A percentile compares a stretch with the other conserved stretches of the same genome.
phyloP scores from a whole-genome alignment of 2,888 invertebrate species.

The Nyleta sp. region DNA sequence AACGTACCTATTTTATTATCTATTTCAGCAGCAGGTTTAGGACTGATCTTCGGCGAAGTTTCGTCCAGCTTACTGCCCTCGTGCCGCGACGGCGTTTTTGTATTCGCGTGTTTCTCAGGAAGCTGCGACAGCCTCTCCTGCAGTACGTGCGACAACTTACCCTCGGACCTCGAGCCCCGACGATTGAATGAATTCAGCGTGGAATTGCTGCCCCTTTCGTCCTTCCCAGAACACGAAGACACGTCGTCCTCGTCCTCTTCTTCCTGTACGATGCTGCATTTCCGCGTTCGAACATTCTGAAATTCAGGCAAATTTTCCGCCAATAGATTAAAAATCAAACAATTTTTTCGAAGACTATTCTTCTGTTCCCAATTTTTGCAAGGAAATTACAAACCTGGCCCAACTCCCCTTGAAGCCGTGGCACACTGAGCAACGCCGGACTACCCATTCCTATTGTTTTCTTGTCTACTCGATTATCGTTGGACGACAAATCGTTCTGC shows the following conservation, averaged over 20 bases:
- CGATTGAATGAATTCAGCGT: conserved; percentile 84
- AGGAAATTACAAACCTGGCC: conserved; percentile 84
- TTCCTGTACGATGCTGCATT: conserved; percentile 96
- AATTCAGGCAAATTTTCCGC: no score
- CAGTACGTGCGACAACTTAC: conserved; percentile 88
- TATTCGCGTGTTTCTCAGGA: conserved; percentile 84
- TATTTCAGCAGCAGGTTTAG: conserved; percentile 45
- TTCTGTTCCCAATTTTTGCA: no score
- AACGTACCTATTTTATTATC: conserved; percentile 56
- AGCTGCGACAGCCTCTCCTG: conserved; percentile 86
- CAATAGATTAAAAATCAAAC: no score
- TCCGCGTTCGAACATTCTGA: conserved; percentile 87
- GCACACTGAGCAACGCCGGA: conserved; percentile 84
- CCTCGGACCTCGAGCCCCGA: conserved; percentile 91
- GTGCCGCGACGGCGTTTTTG: conserved; percentile 68
- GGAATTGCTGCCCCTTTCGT: conserved; percentile 82
- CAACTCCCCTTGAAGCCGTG: conserved; percentile 87
- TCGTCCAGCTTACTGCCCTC: conserved; percentile 60
- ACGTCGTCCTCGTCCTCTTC: conserved; percentile 93
- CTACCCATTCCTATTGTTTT: conserved; percentile 75
- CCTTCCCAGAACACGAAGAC: conserved; percentile 84
- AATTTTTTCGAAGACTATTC: no score
- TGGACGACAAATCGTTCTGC: conserved; percentile 71
- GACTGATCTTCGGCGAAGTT: conserved; percentile 62
- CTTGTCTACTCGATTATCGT: conserved; percentile 72